These are phyloP conservation scores for Drosophila monieri DNA, from an alignment of 2,888 invertebrate species.

Conservation along the genomic window DNA sequence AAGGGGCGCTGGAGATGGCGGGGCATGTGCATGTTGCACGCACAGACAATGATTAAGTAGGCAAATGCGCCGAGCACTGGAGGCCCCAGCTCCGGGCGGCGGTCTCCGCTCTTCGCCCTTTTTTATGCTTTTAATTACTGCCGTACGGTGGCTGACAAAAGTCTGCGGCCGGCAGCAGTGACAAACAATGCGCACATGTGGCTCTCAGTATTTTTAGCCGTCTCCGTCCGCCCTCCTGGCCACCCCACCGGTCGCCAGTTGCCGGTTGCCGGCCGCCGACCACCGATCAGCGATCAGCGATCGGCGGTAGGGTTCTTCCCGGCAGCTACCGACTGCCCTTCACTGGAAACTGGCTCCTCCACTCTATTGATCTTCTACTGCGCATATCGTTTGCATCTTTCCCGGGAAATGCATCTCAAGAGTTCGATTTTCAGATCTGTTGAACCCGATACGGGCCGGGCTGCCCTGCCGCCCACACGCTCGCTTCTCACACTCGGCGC, in stretches of 20 bases:
- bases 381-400: constrained; percentile 37
- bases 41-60: constrained; percentile 77
- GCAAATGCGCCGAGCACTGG: constrained; percentile 44
- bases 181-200: constrained; percentile 47
- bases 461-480: constrained; percentile 9
- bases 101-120: constrained; percentile 58
- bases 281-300: too few species aligned
- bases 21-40: constrained; percentile 70
- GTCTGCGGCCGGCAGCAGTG: constrained; percentile 35
- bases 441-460: constrained; percentile 11
- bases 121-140: constrained; percentile 77
- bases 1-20: constrained; percentile 10
- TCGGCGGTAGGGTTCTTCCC: too few species aligned
- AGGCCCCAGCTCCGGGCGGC: constrained; percentile 2
- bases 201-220: constrained; percentile 26
- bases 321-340: too few species aligned
- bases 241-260: too few species aligned
- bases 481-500: constrained; percentile 2
- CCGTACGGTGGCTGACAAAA: constrained; percentile 61
- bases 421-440: constrained; percentile 42
- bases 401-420: constrained; percentile 40
- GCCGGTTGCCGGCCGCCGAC: too few species aligned
- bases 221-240: constrained; percentile 3
- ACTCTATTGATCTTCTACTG: constrained; percentile 14
- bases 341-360: too few species aligned